phyloP scores from a whole-genome alignment of 2,888 invertebrate genomes.

The Parapristionchus giblindavisi region DNA sequence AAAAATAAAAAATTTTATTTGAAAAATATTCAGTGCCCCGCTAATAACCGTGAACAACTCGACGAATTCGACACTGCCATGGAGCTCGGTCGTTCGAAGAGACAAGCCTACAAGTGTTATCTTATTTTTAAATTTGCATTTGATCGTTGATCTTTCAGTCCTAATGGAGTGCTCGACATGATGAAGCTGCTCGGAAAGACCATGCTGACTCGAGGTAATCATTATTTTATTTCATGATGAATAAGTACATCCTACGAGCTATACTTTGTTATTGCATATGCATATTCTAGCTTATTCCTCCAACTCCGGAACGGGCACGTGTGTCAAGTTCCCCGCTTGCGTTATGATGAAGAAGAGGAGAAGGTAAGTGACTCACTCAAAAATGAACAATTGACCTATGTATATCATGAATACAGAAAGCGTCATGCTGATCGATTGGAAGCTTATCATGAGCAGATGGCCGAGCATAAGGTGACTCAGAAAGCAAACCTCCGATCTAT shows the following conservation, averaged over 20 bases:
- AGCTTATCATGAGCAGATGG: conserved; percentile 50
- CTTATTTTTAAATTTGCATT: neutral
- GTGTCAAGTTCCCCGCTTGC: conserved; percentile 64
- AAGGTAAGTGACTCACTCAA: conserved; percentile 5
- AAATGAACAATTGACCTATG: neutral
- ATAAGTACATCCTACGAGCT: neutral
- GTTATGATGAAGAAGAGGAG: conserved; percentile 60
- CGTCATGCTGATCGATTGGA: conserved; percentile 54
- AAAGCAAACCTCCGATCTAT: neutral
- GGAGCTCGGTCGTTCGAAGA: conserved; percentile 48
- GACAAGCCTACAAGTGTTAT: conserved; percentile 56
- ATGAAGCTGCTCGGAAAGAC: conserved; percentile 56
- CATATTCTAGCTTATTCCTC: conserved; percentile 24
- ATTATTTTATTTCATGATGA: neutral
- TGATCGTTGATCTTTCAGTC: conserved; percentile 30
- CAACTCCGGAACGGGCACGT: conserved; percentile 47
- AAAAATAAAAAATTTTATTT: neutral
- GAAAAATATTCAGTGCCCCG: conserved; percentile 11
- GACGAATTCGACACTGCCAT: conserved; percentile 54
- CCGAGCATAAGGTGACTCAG: conserved; percentile 36
- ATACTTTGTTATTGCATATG: too few species aligned
- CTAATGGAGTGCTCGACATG: conserved; percentile 60
- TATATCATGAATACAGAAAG: conserved; percentile 44
- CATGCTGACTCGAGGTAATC: conserved; percentile 36
- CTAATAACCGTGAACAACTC: conserved; percentile 41